These are phyloP conservation scores for Eulithis prunata DNA, from an alignment of 2,888 invertebrate genomes.

Conservation along the genomic window DNA sequence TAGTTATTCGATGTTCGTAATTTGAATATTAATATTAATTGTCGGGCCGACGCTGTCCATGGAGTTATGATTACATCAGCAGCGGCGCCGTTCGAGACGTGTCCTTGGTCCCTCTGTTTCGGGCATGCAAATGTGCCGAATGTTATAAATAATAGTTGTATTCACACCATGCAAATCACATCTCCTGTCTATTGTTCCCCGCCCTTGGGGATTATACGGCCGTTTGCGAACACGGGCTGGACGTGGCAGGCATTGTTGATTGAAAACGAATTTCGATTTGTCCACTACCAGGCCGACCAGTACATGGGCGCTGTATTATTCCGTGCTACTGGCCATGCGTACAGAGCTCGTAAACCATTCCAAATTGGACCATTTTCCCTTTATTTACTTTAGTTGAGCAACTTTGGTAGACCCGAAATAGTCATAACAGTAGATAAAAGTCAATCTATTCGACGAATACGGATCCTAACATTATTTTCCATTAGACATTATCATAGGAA, in stretches of 20 bases:
- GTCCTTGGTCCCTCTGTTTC: constrained; percentile 67
- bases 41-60: constrained; percentile 35
- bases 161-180: constrained; percentile 71
- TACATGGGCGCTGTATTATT: constrained; percentile 15
- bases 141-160: constrained; percentile 62
- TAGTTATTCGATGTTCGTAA: constrained; percentile 64
- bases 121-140: constrained; percentile 78
- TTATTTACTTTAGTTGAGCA: constrained; percentile 20
- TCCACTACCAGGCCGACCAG: constrained; percentile 46
- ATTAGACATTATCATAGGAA: constrained; percentile 53
- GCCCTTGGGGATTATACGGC: constrained; percentile 75
- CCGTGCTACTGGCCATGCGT: constrained; percentile 38
- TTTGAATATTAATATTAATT: constrained; percentile 69
- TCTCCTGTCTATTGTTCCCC: constrained; percentile 76
- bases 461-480: constrained; percentile 40
- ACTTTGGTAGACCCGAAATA: constrained; percentile 39
- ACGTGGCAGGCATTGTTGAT: constrained; percentile 74
- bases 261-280: constrained; percentile 69
- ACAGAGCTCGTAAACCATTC: constrained; percentile 57
- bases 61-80: constrained; percentile 73
- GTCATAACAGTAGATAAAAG: constrained; percentile 52
- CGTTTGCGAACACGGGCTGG: constrained; percentile 46
- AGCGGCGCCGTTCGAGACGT: constrained; percentile 57
- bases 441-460: constrained; percentile 51
- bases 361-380: constrained; percentile 32